These are phyloP conservation scores for Latrodectus geometricus DNA, from an alignment of 1,140 invertebrate species.

Conservation along the genomic window DNA sequence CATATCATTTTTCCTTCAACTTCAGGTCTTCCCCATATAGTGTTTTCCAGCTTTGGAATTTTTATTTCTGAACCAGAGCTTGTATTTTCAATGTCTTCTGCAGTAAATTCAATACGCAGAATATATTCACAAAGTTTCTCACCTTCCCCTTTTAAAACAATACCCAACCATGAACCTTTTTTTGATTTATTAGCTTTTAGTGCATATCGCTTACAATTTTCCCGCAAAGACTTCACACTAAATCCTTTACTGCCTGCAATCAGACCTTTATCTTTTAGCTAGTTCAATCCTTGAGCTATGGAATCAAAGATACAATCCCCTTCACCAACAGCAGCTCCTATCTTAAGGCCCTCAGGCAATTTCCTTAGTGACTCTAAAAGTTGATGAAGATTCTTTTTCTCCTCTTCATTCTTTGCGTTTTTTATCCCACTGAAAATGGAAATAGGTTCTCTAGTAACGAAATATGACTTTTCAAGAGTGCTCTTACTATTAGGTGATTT, in stretches of 20 bases:
- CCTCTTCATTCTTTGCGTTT: constrained; percentile 22
- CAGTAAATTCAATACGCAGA: too few relatives aligned
- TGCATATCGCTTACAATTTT: constrained; percentile 50
- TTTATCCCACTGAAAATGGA: constrained; percentile 28
- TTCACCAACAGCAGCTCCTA: constrained; percentile 49
- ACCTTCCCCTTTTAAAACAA: constrained; percentile 23
- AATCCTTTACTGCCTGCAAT: constrained; percentile 42
- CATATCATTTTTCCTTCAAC: too few relatives aligned
- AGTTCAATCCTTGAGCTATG: constrained; percentile 56
- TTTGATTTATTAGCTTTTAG: constrained; percentile 34
- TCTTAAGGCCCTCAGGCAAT: constrained; percentile 46
- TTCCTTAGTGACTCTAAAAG: constrained; percentile 27
- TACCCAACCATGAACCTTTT: constrained; percentile 44
- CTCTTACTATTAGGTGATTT: constrained; percentile 15
- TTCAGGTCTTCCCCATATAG: too few relatives aligned
- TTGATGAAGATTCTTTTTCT: constrained; percentile 24
- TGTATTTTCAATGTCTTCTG: constrained; percentile 45
- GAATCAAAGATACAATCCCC: constrained; percentile 56
- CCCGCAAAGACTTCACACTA: constrained; percentile 51
- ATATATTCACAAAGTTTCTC: constrained; percentile 11
- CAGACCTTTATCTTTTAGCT: too few relatives aligned
- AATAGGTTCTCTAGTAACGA: constrained; percentile 26
- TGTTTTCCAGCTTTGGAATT: constrained; percentile 45
- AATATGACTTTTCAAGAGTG: constrained; percentile 19
- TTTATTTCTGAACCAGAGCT: constrained; percentile 47